These are phyloP conservation scores for Nomada goodeniana DNA, from an alignment of 2,888 invertebrate species.

Conservation along the genomic window DNA sequence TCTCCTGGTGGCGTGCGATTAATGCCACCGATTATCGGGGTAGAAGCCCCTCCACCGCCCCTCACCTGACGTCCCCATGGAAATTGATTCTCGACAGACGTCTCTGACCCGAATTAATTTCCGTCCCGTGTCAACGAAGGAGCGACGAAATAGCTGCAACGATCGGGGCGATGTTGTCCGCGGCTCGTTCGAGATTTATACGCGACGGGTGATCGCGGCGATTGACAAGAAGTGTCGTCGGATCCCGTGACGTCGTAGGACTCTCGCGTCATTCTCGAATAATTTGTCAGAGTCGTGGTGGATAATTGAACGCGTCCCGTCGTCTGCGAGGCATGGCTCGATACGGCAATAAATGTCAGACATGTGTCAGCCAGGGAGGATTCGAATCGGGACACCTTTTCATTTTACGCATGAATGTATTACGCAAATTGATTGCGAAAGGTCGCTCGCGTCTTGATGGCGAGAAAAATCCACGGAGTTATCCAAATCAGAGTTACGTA, in stretches of 20 bases:
- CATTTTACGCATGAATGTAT: not conserved
- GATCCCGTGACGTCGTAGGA: conserved; percentile 44
- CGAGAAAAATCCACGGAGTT: too few species aligned
- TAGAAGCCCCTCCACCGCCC: not conserved
- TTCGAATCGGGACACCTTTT: conserved; percentile 14
- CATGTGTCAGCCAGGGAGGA: conserved; percentile 59
- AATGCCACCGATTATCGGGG: conserved; percentile 38
- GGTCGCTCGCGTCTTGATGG: not conserved
- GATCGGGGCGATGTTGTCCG: not conserved
- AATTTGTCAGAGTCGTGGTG: conserved; percentile 65
- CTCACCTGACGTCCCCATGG: not conserved
- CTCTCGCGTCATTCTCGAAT: conserved; percentile 66
- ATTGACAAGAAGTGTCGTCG: conserved; percentile 43
- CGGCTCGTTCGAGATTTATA: conserved; percentile 36
- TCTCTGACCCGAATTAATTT: conserved; percentile 42
- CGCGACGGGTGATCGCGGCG: conserved; percentile 20
- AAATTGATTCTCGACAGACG: conserved; percentile 33
- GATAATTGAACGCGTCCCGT: conserved; percentile 62
- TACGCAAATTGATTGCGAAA: not conserved
- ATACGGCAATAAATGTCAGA: conserved; percentile 63
- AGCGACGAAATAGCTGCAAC: conserved; percentile 9
- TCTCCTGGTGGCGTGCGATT: conserved; percentile 33
- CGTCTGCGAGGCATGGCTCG: conserved; percentile 34
- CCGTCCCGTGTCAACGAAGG: conserved; percentile 10
- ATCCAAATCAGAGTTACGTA: too few species aligned